Conservation (phyloP, 2,113 vertebrate genomes). For the Oryzias curvinotus region DNA sequence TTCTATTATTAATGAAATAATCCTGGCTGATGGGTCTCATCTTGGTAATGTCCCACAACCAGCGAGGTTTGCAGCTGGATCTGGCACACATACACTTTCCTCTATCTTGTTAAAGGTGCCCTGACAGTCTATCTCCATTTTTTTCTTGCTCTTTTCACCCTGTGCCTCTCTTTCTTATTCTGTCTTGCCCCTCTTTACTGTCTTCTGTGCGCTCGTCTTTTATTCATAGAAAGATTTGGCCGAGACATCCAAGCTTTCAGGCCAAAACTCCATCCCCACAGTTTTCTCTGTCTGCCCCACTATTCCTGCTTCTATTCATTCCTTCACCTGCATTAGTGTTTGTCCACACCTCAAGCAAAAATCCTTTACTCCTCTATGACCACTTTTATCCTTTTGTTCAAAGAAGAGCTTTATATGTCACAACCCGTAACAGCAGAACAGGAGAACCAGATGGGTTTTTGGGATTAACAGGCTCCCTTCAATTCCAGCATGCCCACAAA, state of each 20-base stretch:
- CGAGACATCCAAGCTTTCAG: conserved; percentile 63
- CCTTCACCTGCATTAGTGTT: conserved; percentile 41
- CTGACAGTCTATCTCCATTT: conserved; percentile 32
- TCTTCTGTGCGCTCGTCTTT: conserved; percentile 57
- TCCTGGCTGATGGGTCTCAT: conserved; percentile 71
- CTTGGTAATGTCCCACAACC: conserved; percentile 54
- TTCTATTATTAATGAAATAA: conserved; percentile 76
- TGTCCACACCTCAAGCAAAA: conserved; percentile 50
- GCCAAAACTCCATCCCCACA: conserved; percentile 37
- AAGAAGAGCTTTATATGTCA: conserved; percentile 49
- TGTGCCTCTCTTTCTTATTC: conserved; percentile 27
- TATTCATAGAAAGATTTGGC: conserved; percentile 69
- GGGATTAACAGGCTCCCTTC: conserved; percentile 44
- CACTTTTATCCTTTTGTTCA: conserved; percentile 25
- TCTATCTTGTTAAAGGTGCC: conserved; percentile 59
- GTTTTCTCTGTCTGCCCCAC: neutral
- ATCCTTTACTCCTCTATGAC: conserved; percentile 23
- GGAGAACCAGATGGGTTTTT: conserved; percentile 41
- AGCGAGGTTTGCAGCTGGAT: conserved; percentile 41
- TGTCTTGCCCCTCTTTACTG: conserved; percentile 48
- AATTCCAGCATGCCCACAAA: conserved; percentile 47
- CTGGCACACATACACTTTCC: conserved; percentile 21
- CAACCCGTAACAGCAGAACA: conserved; percentile 31
- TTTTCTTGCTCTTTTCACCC: conserved; percentile 47
- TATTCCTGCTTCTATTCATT: conserved; percentile 17